Conservation (phyloP, 1,140 invertebrate genomes). For the Bombus ignitus region DNA sequence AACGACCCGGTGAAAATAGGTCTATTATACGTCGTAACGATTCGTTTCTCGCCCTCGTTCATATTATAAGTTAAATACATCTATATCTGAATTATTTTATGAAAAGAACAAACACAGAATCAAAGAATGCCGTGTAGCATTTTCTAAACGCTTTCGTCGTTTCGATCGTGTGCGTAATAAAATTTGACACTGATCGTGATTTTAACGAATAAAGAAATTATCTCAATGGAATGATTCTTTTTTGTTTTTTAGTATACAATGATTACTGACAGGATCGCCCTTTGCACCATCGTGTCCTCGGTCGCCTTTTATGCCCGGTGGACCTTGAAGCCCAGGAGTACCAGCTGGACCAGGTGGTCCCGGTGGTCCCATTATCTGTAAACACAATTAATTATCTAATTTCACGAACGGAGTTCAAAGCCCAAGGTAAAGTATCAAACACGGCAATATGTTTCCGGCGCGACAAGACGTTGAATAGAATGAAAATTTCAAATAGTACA, state of each 20-base stretch:
- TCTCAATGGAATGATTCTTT: conserved; percentile 15
- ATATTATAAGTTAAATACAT: background rate
- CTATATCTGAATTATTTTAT: background rate
- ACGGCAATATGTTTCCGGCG: background rate
- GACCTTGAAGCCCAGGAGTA: conserved; percentile 88
- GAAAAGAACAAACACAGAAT: background rate
- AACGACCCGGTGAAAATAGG: conserved; percentile 44
- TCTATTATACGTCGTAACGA: background rate
- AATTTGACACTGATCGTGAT: background rate
- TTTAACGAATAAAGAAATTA: background rate
- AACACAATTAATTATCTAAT: background rate
- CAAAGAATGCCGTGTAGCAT: background rate
- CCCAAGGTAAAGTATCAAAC: background rate
- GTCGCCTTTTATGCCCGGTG: conserved; percentile 94
- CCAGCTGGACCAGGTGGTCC: conserved; percentile 92
- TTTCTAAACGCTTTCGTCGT: background rate
- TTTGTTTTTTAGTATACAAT: conserved; percentile 30
- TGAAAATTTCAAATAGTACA: background rate
- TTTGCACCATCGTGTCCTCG: conserved; percentile 93
- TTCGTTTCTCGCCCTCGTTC: background rate
- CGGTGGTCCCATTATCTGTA: conserved; percentile 89
- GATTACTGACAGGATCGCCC: conserved; percentile 91
- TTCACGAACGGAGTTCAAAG: background rate
- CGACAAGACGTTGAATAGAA: background rate
- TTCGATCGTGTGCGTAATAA: background rate